These are phyloP conservation scores for Geotrupes spiniger DNA, from an alignment of 2,888 invertebrate genomes.

Conservation along the genomic window DNA sequence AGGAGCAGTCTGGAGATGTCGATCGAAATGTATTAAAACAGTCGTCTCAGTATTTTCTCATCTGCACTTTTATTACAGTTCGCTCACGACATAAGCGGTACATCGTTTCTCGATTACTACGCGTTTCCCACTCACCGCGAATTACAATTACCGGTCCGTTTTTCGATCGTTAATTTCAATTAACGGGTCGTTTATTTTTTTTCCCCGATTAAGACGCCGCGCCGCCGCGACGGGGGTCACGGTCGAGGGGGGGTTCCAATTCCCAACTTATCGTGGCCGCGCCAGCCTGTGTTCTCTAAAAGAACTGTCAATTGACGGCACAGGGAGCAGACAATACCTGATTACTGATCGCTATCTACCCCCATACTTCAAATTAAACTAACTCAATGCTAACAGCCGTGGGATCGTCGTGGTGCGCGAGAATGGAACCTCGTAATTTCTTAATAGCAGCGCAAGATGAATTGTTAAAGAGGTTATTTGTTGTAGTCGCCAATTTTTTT, in stretches of 20 bases:
- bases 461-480: constrained; percentile 6
- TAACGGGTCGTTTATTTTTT: too few relatives aligned
- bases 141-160: background rate
- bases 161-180: background rate
- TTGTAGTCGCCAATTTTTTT: background rate
- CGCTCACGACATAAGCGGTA: constrained; percentile 5
- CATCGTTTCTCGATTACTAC: background rate
- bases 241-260: constrained; percentile 4
- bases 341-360: constrained; percentile 42
- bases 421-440: constrained; percentile 13
- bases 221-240: background rate
- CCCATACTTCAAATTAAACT: constrained; percentile 36
- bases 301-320: constrained; percentile 31
- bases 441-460: constrained; percentile 7
- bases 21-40: constrained; percentile 40
- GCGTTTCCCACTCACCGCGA: too few relatives aligned
- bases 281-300: constrained; percentile 20
- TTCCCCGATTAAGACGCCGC: background rate
- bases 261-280: constrained; percentile 6
- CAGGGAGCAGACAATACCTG: constrained; percentile 37
- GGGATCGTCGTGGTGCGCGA: constrained; percentile 31
- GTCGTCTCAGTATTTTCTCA: constrained; percentile 30
- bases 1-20: constrained; percentile 30
- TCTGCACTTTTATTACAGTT: constrained; percentile 24
- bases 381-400: constrained; percentile 30